Percentiles rank a stretch among this genome's conserved stretches.
These are phyloP conservation scores for Diogma glabrata DNA, from an alignment of 2,888 invertebrate genomes.

Conservation along the genomic window DNA sequence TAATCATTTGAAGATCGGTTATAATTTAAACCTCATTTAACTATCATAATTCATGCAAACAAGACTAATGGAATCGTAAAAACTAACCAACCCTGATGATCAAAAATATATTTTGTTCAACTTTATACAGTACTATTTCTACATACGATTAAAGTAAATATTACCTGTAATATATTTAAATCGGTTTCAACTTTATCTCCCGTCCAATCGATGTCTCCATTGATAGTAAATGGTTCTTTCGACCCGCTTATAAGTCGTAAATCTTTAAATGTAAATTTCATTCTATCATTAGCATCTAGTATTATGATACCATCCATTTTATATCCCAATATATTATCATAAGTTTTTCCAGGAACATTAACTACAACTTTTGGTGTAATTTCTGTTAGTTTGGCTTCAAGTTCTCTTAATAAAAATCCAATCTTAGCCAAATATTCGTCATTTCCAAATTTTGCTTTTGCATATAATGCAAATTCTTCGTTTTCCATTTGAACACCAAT, in stretches of 20 bases:
- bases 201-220: conserved; percentile 26
- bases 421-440: conserved; percentile 49
- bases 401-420: conserved; percentile 58
- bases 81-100: no score
- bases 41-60: no score
- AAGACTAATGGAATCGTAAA: no score
- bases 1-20: no score
- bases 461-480: conserved; percentile 42
- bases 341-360: conserved; percentile 50
- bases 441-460: conserved; percentile 43
- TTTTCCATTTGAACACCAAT: conserved; percentile 44
- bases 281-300: conserved; percentile 20
- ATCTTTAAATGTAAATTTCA: conserved; percentile 27
- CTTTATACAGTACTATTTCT: no score
- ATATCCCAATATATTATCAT: conserved; percentile 27
- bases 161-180: conserved; percentile 10
- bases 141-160: no score
- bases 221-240: conserved; percentile 23
- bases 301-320: conserved; percentile 29
- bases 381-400: no score
- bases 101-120: no score
- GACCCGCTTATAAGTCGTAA: conserved; percentile 24
- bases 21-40: no score
- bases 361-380: no score
- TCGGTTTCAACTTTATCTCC: conserved; percentile 9